Conservation (phyloP, 2,888 invertebrate genomes). For the Taenaris catops region DNA sequence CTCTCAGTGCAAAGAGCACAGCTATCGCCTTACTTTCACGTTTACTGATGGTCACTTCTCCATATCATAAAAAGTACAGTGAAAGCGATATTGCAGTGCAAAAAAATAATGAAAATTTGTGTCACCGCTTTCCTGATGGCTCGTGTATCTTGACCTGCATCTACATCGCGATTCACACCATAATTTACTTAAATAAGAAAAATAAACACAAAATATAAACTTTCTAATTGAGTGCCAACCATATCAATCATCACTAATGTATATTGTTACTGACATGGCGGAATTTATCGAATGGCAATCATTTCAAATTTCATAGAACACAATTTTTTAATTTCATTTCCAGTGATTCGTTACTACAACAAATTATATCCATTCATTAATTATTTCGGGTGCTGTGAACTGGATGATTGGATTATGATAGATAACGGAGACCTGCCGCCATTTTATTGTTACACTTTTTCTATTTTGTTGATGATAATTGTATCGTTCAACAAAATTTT, state of each 20-base stretch:
- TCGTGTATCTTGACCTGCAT: constrained; percentile 56
- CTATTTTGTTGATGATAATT: too few species aligned
- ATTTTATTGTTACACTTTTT: too few species aligned
- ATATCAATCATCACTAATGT: background rate
- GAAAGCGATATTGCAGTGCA: constrained; percentile 73
- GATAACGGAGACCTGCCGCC: too few species aligned
- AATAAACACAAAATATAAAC: constrained; percentile 4
- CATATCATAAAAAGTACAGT: constrained; percentile 59
- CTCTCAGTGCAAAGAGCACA: constrained; percentile 36
- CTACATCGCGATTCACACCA: constrained; percentile 25
- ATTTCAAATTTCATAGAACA: too few species aligned
- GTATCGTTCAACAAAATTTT: too few species aligned
- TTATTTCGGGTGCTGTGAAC: too few species aligned
- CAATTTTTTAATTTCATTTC: too few species aligned
- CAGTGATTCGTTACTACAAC: too few species aligned
- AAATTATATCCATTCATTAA: too few species aligned
- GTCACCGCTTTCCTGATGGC: constrained; percentile 69
- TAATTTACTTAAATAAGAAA: constrained; percentile 15
- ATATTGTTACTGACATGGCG: background rate
- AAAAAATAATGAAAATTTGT: constrained; percentile 74
- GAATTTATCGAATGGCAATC: too few species aligned
- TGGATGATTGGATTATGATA: too few species aligned
- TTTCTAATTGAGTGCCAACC: constrained; percentile 13
- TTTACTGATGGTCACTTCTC: constrained; percentile 65
- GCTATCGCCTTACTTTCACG: constrained; percentile 71